Percentiles rank a stretch among this genome's conserved stretches.
Conservation (phyloP, 2,797 vertebrate genomes). For the Rhabdophis nuchalis region DNA sequence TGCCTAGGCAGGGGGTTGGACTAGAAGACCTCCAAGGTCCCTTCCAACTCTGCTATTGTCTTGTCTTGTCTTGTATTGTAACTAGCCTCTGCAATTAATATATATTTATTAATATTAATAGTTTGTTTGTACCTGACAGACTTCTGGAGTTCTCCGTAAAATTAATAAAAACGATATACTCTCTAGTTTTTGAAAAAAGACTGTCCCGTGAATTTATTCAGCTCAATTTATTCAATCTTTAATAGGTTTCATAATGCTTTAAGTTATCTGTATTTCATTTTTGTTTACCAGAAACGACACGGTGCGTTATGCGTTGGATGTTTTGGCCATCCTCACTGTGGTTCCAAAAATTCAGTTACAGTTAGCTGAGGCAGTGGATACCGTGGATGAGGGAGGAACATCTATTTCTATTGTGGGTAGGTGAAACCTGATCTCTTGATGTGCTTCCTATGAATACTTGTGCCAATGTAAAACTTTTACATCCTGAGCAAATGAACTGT, state of each 20-base stretch:
- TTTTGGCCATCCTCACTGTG: conserved; percentile 94
- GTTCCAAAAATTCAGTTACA: conserved; percentile 96
- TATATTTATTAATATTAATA: neutral
- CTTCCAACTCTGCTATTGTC: no score
- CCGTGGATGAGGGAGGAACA: conserved; percentile 90
- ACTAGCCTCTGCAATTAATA: neutral
- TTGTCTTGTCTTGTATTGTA: no score
- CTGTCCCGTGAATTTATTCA: neutral
- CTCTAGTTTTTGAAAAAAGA: neutral
- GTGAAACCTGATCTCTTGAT: conserved; percentile 52
- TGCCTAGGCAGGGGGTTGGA: no score
- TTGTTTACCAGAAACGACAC: conserved; percentile 86
- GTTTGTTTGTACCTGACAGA: neutral
- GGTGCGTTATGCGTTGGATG: conserved; percentile 94
- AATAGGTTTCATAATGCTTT: neutral
- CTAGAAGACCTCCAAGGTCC: no score
- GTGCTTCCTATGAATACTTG: neutral
- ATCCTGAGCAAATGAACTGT: neutral
- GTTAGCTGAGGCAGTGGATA: conserved; percentile 89
- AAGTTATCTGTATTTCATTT: conserved; percentile 27
- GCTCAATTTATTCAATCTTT: neutral
- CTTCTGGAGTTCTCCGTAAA: neutral
- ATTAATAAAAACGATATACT: neutral
- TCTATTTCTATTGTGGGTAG: conserved; percentile 93
- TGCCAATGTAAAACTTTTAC: neutral